These are phyloP conservation scores for Telmatochromis sp. DNA, from an alignment of 2,113 vertebrate species.

Conservation along the genomic window DNA sequence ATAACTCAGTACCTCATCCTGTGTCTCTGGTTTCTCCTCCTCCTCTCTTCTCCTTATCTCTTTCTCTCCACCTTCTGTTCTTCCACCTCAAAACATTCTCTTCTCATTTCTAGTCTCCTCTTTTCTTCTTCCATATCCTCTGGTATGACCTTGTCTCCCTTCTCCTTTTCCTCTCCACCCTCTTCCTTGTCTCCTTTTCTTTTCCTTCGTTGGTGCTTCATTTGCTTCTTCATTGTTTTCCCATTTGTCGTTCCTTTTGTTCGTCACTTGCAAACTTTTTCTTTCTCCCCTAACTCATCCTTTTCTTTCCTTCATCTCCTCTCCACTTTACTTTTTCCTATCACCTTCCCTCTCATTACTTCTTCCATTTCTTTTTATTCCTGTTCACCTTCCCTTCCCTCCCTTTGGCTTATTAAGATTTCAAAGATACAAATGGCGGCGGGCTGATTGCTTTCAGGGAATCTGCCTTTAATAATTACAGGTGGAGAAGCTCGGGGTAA, in stretches of 20 bases:
- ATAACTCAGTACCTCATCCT: background rate
- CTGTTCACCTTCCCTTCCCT: slow-evolving; percentile 14
- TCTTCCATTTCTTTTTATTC: background rate
- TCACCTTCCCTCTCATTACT: background rate
- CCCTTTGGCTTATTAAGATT: slow-evolving; percentile 87
- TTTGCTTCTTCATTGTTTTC: background rate
- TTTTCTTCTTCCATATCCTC: background rate
- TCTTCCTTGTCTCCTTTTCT: background rate
- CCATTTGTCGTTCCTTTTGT: background rate
- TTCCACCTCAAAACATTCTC: background rate
- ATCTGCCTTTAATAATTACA: slow-evolving; percentile 99
- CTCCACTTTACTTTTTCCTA: background rate
- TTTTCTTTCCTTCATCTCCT: background rate
- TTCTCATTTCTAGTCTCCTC: background rate
- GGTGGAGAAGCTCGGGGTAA: slow-evolving; percentile 83
- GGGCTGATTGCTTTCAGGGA: slow-evolving; percentile 98
- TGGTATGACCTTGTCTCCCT: background rate
- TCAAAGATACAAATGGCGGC: slow-evolving; percentile 89
- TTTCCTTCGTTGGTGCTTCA: background rate
- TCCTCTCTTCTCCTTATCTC: no score
- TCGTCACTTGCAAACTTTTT: background rate
- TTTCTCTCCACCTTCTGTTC: background rate
- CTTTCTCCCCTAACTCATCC: background rate
- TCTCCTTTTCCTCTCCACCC: background rate
- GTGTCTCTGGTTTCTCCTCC: background rate